Conservation (phyloP, 1,140 invertebrate genomes). For the Trichonephila clavipes region DNA sequence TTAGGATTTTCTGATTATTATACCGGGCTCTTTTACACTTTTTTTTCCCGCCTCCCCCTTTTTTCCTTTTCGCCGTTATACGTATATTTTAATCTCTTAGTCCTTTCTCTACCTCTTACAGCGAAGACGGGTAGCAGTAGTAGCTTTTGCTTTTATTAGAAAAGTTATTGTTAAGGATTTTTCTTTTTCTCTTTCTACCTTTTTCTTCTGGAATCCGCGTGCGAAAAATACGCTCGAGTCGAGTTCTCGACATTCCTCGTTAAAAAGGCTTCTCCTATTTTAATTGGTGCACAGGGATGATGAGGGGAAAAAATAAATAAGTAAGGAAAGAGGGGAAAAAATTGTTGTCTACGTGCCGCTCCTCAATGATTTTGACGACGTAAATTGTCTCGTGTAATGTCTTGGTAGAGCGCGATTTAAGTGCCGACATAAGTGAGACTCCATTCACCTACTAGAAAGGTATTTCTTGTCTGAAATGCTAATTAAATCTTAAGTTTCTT, state of each 20-base stretch:
- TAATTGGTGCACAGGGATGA: slow-evolving; percentile 59
- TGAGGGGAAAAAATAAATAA: not conserved
- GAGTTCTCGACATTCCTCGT: slow-evolving; percentile 33
- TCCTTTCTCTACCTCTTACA: not conserved
- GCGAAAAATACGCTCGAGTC: slow-evolving; percentile 44
- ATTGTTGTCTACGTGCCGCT: slow-evolving; percentile 17
- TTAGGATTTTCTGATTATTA: slow-evolving; percentile 68
- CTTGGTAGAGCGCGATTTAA: slow-evolving; percentile 38
- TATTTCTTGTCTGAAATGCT: not conserved
- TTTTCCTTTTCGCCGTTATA: not conserved
- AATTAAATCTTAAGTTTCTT: slow-evolving; percentile 54
- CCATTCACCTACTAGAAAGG: slow-evolving; percentile 6
- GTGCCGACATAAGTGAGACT: slow-evolving; percentile 42
- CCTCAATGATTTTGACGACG: slow-evolving; percentile 39
- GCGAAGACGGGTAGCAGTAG: not conserved
- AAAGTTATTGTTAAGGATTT: slow-evolving; percentile 40
- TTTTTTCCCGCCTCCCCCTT: slow-evolving; percentile 11
- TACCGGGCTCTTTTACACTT: not conserved
- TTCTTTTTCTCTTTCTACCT: not conserved
- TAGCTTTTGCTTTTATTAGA: slow-evolving; percentile 45
- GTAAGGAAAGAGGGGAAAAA: not conserved
- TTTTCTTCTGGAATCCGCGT: not conserved
- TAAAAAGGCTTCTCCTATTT: slow-evolving; percentile 61
- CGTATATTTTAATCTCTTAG: slow-evolving; percentile 52
- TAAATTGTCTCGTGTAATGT: slow-evolving; percentile 54